phyloP scores from a whole-genome alignment of 2,797 vertebrate species.

The Halcyon chelicuti region DNA sequence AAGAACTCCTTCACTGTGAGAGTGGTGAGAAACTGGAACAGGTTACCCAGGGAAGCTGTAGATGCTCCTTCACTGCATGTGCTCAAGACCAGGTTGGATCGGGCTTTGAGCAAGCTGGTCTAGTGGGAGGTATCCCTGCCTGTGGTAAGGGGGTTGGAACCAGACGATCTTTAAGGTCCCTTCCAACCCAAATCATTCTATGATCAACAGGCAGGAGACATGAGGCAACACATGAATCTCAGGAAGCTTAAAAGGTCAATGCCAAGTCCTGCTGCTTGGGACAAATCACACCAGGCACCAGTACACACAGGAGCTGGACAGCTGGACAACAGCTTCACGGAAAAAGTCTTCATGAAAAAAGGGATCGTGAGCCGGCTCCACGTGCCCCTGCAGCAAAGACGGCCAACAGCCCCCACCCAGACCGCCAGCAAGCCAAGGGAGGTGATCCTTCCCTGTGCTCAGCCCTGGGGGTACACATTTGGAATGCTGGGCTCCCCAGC shows the following conservation, averaged over 20 bases:
- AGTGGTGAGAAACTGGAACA: too few relatives aligned
- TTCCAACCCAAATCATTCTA: too few relatives aligned
- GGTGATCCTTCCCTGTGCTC: not conserved
- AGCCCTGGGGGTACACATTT: not conserved
- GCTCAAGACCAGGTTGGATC: too few relatives aligned
- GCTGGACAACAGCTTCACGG: not conserved
- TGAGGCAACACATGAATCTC: not conserved
- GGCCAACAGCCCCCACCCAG: not conserved
- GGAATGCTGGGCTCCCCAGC: not conserved
- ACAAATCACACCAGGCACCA: not conserved
- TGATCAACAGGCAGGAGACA: not conserved
- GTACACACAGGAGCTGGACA: not conserved
- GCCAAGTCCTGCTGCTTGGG: not conserved
- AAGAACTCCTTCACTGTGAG: too few relatives aligned
- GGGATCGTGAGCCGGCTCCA: not conserved
- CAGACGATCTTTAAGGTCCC: too few relatives aligned
- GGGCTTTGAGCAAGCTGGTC: too few relatives aligned
- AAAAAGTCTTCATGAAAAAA: not conserved
- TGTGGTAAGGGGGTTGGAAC: too few relatives aligned
- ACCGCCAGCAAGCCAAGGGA: not conserved
- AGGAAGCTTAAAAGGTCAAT: not conserved
- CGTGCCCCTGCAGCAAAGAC: rapidly evolving
- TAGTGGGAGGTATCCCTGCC: too few relatives aligned
- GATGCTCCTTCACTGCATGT: too few relatives aligned
- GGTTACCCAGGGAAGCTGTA: too few relatives aligned